Evolutionary conservation across 2,888 invertebrate genomes (phyloP).

Genomic region (Netelia virgata): DNA sequence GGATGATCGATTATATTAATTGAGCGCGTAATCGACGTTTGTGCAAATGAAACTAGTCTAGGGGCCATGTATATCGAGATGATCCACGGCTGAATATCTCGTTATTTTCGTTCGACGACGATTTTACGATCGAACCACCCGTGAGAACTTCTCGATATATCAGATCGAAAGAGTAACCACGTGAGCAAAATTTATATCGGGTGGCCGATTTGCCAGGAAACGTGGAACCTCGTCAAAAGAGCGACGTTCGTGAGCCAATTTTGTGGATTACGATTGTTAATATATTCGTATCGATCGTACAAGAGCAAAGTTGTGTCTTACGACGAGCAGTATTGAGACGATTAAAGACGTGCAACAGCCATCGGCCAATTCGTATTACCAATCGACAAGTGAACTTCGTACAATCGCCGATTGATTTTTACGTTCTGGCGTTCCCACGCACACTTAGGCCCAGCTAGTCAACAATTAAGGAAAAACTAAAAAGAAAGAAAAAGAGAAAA

Average conservation of each 20-base stretch:
- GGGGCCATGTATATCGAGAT: conserved; percentile 26
- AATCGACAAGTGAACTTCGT: not conserved
- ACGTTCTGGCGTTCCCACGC: conserved; percentile 53
- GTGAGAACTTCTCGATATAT: not conserved
- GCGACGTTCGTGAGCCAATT: not conserved
- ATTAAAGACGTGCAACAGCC: not conserved
- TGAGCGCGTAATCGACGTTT: conserved; percentile 55
- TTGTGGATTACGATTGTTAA: conserved; percentile 1
- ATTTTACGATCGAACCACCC: not conserved
- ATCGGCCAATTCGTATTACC: not conserved
- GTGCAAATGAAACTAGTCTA: conserved; percentile 59
- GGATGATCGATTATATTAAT: conserved; percentile 33
- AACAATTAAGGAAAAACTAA: conserved; percentile 62
- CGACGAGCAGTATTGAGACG: not conserved
- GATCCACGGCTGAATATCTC: conserved; percentile 18
- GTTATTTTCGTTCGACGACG: conserved; percentile 13
- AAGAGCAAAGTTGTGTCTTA: not conserved
- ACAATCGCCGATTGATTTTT: not conserved
- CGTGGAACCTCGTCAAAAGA: no score
- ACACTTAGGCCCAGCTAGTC: conserved; percentile 76
- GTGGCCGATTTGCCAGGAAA: no score
- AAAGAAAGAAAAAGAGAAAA: conserved; percentile 29
- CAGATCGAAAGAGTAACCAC: not conserved
- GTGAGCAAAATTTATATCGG: no score
- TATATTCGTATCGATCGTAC: not conserved